These are phyloP conservation scores for Lytechinus pictus DNA, from an alignment of 35 echinoderm and acorn worm species.

Conservation along the genomic window DNA sequence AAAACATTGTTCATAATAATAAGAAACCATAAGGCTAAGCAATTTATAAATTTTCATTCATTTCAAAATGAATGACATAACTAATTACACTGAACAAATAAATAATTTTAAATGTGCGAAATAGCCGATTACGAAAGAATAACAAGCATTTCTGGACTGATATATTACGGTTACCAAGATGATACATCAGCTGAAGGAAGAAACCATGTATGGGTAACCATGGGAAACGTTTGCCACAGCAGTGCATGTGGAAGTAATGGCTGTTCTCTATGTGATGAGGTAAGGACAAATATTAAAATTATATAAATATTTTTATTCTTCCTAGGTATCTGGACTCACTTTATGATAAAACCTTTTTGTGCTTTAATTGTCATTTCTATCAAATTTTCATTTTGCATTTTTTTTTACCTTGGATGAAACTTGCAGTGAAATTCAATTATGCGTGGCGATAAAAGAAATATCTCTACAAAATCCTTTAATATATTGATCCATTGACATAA, in stretches of 20 bases:
- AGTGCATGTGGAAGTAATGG: neutral
- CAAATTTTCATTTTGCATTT: no score
- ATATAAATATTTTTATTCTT: no score
- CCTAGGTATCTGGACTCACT: no score
- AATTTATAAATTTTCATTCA: neutral
- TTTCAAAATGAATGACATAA: neutral
- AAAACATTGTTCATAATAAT: no score
- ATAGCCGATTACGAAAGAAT: neutral
- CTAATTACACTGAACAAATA: neutral
- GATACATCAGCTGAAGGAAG: neutral
- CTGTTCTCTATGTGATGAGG: neutral
- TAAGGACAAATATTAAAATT: neutral
- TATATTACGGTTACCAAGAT: neutral
- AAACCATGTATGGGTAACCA: neutral
- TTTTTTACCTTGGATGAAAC: no score
- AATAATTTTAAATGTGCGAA: neutral
- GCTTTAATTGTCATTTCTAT: no score
- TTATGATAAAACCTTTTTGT: no score
- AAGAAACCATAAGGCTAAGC: neutral
- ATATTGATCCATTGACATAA: no score
- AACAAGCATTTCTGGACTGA: neutral
- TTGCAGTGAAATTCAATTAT: no score
- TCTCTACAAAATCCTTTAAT: no score
- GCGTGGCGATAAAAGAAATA: no score
- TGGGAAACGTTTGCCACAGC: neutral